Evolutionary conservation across 2,888 invertebrate genomes (phyloP).

Genomic region (Achlya flavicornis): DNA sequence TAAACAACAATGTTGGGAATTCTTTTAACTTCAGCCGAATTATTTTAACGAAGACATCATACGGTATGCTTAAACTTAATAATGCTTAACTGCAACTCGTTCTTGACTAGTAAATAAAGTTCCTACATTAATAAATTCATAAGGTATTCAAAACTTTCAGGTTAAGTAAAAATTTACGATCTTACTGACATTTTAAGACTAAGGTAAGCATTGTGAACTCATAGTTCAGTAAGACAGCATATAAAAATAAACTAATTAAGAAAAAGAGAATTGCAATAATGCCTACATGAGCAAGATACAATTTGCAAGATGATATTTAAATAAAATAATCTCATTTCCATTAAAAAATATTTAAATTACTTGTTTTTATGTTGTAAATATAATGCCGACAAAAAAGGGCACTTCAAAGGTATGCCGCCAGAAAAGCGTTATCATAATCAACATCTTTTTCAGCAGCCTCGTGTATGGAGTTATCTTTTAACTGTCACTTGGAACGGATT

Average conservation of each 20-base stretch:
- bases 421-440: conserved; percentile 27
- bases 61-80: neutral
- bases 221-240: too few species aligned
- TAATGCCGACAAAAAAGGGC: neutral
- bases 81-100: conserved; percentile 2
- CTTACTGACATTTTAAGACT: too few species aligned
- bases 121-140: too few species aligned
- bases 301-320: neutral
- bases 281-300: too few species aligned
- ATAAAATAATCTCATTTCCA: neutral
- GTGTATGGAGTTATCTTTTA: conserved; percentile 12
- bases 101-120: neutral
- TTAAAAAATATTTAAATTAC: neutral
- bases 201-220: too few species aligned
- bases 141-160: neutral
- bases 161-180: too few species aligned
- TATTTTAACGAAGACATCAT: conserved; percentile 50
- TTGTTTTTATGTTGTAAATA: neutral
- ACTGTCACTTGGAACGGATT: conserved; percentile 9
- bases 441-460: conserved; percentile 23
- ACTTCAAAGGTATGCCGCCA: conserved; percentile 21
- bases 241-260: too few species aligned
- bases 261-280: too few species aligned
- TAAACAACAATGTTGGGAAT: neutral
- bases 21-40: conserved; percentile 28